Base-by-base conservation (phyloP, 2,797 vertebrate species). In the Typhlichthys subterraneus region DNA sequence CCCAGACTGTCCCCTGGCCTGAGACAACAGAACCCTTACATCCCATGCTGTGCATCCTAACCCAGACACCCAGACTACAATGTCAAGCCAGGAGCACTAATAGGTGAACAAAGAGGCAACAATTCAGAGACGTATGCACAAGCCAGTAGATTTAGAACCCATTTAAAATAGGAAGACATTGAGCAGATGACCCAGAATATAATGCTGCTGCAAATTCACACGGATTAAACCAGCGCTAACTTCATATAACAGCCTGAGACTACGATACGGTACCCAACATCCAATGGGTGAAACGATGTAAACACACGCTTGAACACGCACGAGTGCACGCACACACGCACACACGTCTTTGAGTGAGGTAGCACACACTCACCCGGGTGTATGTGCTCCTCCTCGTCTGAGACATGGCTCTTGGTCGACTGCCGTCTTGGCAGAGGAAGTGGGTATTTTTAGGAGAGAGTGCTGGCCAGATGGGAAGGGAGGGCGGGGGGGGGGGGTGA, bases 331-430 rank as follows among this genome's bases (percentile, higher is more conserved):
- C 12, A 45, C 38, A 53, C 33, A 56, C 11, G 51, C 12, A 45
- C 38, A 47, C 42, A 45, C 33, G 42, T 45, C 51, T 62, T 38
- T 23, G 42, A 4, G 19, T 12, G 45, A 29, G 19, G 19, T 10
- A 29, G 13, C 19, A 47, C 51, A 45, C 80, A 92, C 96, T 97
- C 91, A 99, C 97, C 97, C 96, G 93, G 80, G 85, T 91, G 83
- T 94, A 93, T 2, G 91, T 57, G 84, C 85, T 95, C 77, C 95
- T 94, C 91, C 93, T 94, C 77, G 91, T 92, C 87, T 96, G 95
- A 88, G 96, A 95, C 96, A 98, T 98, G 91, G 80, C 91, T 76
- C 78, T 70, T 53, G 31, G 50, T 71, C n/a, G 45, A 52, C 45
- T 45, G 54, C 65, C 59, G 63, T 62, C 52, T 75, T 53, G 65